Evolutionary conservation across 2,113 vertebrate genomes (phyloP).

Genomic region (Platichthys stellatus): DNA sequence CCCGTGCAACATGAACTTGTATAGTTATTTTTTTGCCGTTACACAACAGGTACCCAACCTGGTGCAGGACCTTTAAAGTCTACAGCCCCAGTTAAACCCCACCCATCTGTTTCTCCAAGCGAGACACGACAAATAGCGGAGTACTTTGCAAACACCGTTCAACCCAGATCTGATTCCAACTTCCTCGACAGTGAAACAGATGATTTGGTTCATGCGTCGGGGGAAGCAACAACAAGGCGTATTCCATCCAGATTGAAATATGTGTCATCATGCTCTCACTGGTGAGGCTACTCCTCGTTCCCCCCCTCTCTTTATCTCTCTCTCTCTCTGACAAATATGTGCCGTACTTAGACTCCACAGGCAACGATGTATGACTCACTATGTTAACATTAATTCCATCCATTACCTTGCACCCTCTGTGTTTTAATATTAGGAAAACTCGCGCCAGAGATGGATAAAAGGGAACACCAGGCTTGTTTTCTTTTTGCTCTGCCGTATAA

Average conservation of each 20-base stretch:
- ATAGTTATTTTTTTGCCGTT: too few species aligned
- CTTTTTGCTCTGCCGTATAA: constrained; percentile 32
- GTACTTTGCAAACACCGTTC: constrained; percentile 56
- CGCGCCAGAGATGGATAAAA: constrained; percentile 1
- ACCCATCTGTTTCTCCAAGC: constrained; percentile 45
- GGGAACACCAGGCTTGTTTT: not conserved
- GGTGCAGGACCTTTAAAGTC: not conserved
- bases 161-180: constrained; percentile 36
- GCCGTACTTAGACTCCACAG: constrained; percentile 37
- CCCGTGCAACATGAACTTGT: too few species aligned
- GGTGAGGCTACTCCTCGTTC: constrained; percentile 12
- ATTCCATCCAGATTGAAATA: constrained; percentile 62
- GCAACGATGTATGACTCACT: constrained; percentile 57
- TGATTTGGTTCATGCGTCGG: constrained; percentile 50
- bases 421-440: constrained; percentile 46
- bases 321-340: constrained; percentile 52
- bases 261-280: constrained; percentile 54
- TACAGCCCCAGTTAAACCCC: constrained; percentile 8
- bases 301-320: constrained; percentile 6
- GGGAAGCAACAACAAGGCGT: constrained; percentile 30
- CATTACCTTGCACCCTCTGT: constrained; percentile 52
- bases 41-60: too few species aligned
- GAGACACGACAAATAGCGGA: constrained; percentile 20
- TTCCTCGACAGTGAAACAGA: constrained; percentile 46
- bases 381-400: constrained; percentile 64